Conservation (phyloP, 2,797 vertebrate species). For the Mus spretus region DNA sequence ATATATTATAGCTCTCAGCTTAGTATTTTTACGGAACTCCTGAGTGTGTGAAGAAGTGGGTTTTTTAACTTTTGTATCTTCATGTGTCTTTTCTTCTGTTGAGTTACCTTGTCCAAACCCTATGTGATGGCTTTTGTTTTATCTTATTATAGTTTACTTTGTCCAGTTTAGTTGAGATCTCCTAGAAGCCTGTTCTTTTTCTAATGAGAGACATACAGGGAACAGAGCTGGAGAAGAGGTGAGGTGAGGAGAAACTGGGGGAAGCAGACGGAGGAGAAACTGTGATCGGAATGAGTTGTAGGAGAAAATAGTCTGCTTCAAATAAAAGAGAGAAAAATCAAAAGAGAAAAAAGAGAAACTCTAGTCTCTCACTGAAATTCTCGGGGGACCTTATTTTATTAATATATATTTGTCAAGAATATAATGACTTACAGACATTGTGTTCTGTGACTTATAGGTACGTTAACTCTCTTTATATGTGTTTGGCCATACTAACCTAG, state of each 20-base stretch:
- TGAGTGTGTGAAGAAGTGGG: not conserved
- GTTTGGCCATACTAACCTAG: not conserved
- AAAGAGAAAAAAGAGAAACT: not conserved
- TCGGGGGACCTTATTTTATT: not conserved
- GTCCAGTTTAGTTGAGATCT: not conserved
- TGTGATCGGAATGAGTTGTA: not conserved
- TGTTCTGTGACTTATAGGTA: not conserved
- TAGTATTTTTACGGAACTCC: not conserved
- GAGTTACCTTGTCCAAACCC: not conserved
- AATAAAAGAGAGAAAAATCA: not conserved
- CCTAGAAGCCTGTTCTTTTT: not conserved
- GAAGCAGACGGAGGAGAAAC: not conserved
- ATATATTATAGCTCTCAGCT: not conserved
- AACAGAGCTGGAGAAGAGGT: too few relatives aligned
- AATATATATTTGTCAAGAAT: conserved; percentile 15
- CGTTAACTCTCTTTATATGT: not conserved
- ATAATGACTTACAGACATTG: not conserved
- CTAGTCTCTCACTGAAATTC: not conserved
- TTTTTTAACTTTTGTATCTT: not conserved
- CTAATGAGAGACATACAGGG: not conserved
- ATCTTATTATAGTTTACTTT: not conserved
- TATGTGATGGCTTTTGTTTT: not conserved
- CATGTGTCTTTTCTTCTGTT: not conserved
- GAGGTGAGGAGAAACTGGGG: not conserved
- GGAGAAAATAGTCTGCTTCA: not conserved